Conservation (phyloP, 2,797 vertebrate genomes). For the Paedocypris micromegethes region DNA sequence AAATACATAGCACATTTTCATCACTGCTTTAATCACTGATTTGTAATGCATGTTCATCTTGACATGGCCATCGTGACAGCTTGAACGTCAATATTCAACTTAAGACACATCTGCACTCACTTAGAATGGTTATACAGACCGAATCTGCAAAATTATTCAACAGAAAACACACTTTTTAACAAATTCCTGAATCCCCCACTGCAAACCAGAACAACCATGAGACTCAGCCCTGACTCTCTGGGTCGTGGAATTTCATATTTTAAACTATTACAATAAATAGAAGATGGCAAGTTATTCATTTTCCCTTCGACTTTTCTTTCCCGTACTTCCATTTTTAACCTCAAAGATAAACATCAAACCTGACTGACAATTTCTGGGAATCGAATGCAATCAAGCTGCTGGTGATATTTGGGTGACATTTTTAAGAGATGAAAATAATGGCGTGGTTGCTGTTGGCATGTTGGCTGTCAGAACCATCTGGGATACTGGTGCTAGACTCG, state of each 20-base stretch:
- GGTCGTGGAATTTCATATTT: constrained; percentile 46
- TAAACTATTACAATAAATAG: constrained; percentile 50
- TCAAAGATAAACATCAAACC: constrained; percentile 45
- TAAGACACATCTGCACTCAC: constrained; percentile 44
- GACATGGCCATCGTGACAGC: constrained; percentile 32
- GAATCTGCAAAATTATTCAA: constrained; percentile 31
- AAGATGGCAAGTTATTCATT: constrained; percentile 44
- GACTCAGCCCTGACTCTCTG: constrained; percentile 34
- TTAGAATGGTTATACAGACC: constrained; percentile 38
- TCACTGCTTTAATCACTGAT: constrained; percentile 5
- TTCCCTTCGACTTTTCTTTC: constrained; percentile 40
- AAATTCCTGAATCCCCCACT: constrained; percentile 42
- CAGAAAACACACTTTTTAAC: constrained; percentile 38
- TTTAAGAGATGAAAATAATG: constrained; percentile 47
- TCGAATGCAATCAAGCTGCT: constrained; percentile 34
- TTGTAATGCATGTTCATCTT: too few species aligned
- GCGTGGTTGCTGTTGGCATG: constrained; percentile 25
- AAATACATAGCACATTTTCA: constrained; percentile 22
- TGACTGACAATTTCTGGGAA: constrained; percentile 49
- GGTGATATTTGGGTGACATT: constrained; percentile 49
- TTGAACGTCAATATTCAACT: constrained; percentile 28
- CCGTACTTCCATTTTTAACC: constrained; percentile 41
- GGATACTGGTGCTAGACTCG: constrained; percentile 32
- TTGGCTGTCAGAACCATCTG: constrained; percentile 32
- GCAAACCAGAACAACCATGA: constrained; percentile 39